Percentiles rank a stretch among this genome's conserved stretches.
phyloP scores from a whole-genome alignment of 2,797 vertebrate species.

The Sphenodon punctatus region DNA sequence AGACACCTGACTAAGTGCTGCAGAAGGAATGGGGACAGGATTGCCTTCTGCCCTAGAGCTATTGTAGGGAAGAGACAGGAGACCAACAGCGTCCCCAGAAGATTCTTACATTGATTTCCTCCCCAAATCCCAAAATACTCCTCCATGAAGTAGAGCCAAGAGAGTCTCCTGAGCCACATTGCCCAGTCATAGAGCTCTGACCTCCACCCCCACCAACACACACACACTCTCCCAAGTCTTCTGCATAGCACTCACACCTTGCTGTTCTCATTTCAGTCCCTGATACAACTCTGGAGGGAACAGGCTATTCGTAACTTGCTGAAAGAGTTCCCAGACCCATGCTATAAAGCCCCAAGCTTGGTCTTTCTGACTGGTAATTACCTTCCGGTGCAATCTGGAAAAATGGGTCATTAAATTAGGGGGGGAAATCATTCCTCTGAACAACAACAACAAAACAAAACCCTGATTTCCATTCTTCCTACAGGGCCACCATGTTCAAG shows the following conservation, averaged over 20 bases:
- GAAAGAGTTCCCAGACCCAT: slow-evolving; percentile 49
- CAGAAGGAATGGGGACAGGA: background rate
- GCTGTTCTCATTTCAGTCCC: too few species aligned
- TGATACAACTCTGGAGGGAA: too few species aligned
- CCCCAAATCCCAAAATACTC: background rate
- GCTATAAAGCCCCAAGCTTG: slow-evolving; percentile 69
- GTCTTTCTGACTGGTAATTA: slow-evolving; percentile 73
- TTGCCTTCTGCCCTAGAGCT: background rate
- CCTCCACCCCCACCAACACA: too few species aligned
- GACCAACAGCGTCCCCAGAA: background rate
- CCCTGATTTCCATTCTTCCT: slow-evolving; percentile 72
- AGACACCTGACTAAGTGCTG: background rate
- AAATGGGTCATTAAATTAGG: slow-evolving; percentile 74
- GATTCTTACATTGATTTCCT: background rate
- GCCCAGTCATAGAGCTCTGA: too few species aligned
- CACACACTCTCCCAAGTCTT: too few species aligned
- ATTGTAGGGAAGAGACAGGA: background rate
- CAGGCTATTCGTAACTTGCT: background rate
- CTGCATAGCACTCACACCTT: too few species aligned
- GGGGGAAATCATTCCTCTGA: too few species aligned
- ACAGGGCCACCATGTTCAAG: slow-evolving; percentile 68
- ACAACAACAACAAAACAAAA: slow-evolving; percentile 73
- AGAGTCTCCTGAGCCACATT: too few species aligned
- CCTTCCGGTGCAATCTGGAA: slow-evolving; percentile 73
- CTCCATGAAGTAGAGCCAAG: background rate